Percentiles rank a stretch among this genome's conserved stretches.
Evolutionary conservation across 2,113 vertebrate genomes (phyloP).

Genomic region (Tilapia sparmanii): DNA sequence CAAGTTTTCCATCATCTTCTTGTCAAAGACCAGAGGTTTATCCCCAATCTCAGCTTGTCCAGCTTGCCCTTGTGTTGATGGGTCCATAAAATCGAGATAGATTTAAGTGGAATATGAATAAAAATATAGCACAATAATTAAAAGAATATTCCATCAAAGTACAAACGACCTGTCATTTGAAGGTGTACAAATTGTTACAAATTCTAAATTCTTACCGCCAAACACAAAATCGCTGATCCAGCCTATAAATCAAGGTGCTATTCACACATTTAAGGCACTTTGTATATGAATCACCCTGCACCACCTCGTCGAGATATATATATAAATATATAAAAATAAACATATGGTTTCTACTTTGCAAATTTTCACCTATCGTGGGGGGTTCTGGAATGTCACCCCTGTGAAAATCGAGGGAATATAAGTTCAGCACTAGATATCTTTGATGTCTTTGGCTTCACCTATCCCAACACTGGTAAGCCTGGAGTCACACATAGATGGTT

Average conservation of each 20-base stretch:
- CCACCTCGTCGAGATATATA: neutral
- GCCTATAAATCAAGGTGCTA: neutral
- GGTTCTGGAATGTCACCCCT: neutral
- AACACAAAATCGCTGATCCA: neutral
- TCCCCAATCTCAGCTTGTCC: neutral
- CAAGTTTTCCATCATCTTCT: neutral
- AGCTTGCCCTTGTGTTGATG: neutral
- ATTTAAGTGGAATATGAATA: neutral
- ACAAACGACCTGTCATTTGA: neutral
- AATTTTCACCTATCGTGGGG: neutral
- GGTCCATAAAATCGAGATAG: neutral
- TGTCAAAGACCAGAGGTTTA: neutral
- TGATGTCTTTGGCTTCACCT: neutral
- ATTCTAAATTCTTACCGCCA: accelerated
- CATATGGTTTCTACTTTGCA: neutral
- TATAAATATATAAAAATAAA: neutral
- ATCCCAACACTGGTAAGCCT: neutral
- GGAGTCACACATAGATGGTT: neutral
- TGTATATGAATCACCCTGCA: neutral
- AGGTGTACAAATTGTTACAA: neutral
- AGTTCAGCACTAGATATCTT: neutral
- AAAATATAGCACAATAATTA: neutral
- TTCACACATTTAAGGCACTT: neutral
- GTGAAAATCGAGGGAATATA: neutral
- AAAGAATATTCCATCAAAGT: neutral